Evolutionary conservation across 2,888 invertebrate genomes (phyloP).

Genomic region (Polydrusus tereticollis): DNA sequence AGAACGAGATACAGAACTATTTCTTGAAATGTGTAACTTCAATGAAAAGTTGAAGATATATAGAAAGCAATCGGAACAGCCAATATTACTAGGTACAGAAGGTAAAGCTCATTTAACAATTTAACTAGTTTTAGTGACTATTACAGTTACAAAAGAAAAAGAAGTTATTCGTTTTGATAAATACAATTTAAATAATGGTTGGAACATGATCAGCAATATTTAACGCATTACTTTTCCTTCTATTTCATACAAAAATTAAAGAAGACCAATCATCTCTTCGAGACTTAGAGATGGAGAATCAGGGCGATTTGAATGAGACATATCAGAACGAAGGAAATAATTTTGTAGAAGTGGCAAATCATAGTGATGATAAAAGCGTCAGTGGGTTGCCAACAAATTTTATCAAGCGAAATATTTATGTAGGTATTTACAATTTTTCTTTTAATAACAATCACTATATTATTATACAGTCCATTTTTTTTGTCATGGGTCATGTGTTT

Average conservation of each 20-base stretch:
- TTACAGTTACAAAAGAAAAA: too few relatives aligned
- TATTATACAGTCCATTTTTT: not conserved
- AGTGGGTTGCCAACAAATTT: constrained; percentile 36
- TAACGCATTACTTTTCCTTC: too few relatives aligned
- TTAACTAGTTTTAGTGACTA: too few relatives aligned
- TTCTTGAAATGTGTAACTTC: constrained; percentile 52
- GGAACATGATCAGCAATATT: too few relatives aligned
- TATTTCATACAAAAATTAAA: too few relatives aligned
- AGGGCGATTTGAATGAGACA: not conserved
- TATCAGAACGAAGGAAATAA: constrained; percentile 14
- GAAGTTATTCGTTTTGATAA: too few relatives aligned
- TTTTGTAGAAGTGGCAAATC: not conserved
- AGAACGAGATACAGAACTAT: constrained; percentile 42
- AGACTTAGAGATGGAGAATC: constrained; percentile 8
- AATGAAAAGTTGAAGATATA: constrained; percentile 28
- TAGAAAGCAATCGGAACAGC: not conserved
- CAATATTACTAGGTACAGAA: not conserved
- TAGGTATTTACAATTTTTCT: constrained; percentile 24
- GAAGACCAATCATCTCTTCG: not conserved
- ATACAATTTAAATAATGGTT: too few relatives aligned
- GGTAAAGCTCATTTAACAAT: too few relatives aligned
- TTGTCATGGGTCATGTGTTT: too few relatives aligned
- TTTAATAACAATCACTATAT: not conserved
- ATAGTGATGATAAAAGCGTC: not conserved
- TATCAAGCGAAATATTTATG: constrained; percentile 49